Evolutionary conservation across 2,113 vertebrate species (phyloP), one percentile per base, ranked within the genome.

Genomic region (Calyptommatus sinebrachiatus): DNA sequence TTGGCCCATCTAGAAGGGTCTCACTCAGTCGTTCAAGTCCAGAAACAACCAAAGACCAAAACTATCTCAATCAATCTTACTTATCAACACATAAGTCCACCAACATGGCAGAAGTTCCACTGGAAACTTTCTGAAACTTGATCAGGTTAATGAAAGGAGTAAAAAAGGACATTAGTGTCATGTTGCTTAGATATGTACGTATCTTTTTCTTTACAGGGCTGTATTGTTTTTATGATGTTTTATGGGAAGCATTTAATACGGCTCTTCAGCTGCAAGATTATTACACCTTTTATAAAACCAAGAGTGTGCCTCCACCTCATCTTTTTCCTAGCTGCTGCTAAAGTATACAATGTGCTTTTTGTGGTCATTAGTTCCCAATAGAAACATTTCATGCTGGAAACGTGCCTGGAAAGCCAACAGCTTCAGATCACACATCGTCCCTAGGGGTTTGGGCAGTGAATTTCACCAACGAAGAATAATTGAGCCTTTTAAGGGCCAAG

Each of bases 91-190:
- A 35, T n/a, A 22, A 8, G 5, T 11, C 67, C 35, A 24, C 45
- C 70, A 57, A 57, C 5, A 18, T 28, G 63, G 65, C 65, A 20
- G 0, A 66, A 5, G 63, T 89, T 89, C 84, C 85, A 85, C 81
- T 83, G 87, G 63, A 87, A 91, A 89, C 0, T 91, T 91, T 79
- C 78, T 83, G 87, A 79, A 79, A 90, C 84, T 91, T 83, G 31
- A 83, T 88, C 87, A 85, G 86, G 84, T 89, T 91, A 92, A 92
- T 89, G 87, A 92, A 93, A 89, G 82, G 85, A 92, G 87, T 88
- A 91, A 91, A 89, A 87, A 83, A 87, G 79, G 78, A 46, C 82
- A 7, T 85, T 88, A 85, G 88, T 89, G 86, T 78, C 85, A 88
- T 88, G 80, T 85, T 48, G 73, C 31, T 63, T 88, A 84, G 68